A percentile compares a stretch with the other conserved stretches of the same genome.
Conservation (phyloP, 2,797 vertebrate genomes). For the Brachyalestes nurse region DNA sequence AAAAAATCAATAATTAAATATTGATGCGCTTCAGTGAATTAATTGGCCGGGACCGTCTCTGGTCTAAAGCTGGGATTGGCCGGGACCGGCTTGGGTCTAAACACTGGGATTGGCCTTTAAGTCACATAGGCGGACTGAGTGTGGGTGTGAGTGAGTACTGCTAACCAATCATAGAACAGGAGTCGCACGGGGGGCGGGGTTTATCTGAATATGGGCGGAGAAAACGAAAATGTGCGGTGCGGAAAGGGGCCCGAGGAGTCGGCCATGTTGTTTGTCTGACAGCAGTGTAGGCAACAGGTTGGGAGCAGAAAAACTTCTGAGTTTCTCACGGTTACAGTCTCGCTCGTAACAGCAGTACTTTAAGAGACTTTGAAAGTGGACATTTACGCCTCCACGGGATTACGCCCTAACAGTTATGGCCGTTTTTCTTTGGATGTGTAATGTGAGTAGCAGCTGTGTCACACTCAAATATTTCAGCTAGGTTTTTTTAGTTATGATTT, state of each 20-base stretch:
- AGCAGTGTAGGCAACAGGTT: constrained; percentile 64
- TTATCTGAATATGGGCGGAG: neutral
- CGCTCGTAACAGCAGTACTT: neutral
- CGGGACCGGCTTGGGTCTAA: too few relatives aligned
- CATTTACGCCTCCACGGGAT: neutral
- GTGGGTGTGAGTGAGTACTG: neutral
- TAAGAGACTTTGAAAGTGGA: neutral
- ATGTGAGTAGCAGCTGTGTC: neutral
- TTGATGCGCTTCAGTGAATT: too few relatives aligned
- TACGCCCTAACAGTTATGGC: neutral
- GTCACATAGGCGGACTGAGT: neutral
- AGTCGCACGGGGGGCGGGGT: neutral
- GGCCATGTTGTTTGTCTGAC: constrained; percentile 62
- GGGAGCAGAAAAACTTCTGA: neutral
- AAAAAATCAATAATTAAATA: too few relatives aligned
- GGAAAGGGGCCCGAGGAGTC: constrained; percentile 15
- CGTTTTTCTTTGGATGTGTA: neutral
- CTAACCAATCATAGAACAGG: neutral
- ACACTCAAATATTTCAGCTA: too few relatives aligned
- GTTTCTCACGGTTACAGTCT: neutral
- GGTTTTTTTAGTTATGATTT: too few relatives aligned
- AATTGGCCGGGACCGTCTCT: neutral
- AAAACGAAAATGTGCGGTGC: too few relatives aligned
- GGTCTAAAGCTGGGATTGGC: neutral
- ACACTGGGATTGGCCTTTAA: neutral